Evolutionary conservation across 2,113 vertebrate species (phyloP).

Genomic region (Xiphorhynchus elegans): DNA sequence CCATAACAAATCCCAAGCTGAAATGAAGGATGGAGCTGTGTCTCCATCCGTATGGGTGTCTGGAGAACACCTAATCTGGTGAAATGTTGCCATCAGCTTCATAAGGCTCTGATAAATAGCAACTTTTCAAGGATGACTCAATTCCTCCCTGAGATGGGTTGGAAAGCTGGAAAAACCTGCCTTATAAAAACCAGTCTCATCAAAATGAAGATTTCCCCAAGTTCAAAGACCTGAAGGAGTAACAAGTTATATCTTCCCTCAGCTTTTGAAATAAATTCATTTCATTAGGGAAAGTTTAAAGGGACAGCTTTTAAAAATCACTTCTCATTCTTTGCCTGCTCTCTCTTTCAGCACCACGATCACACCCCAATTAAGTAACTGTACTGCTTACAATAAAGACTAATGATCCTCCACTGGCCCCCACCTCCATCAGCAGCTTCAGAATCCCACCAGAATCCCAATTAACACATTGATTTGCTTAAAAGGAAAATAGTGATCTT

Average conservation of each 20-base stretch:
- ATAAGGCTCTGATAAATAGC: not conserved
- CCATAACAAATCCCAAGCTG: not conserved
- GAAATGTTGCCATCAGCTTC: not conserved
- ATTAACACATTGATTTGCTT: conserved; percentile 69
- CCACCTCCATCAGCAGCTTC: conserved; percentile 54
- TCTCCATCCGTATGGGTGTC: not conserved
- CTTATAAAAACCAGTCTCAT: not conserved
- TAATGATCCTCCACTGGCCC: conserved; percentile 43
- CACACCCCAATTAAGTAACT: conserved; percentile 47
- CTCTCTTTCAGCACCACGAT: conserved; percentile 14
- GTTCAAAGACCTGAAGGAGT: conserved; percentile 5
- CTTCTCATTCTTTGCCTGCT: conserved; percentile 5
- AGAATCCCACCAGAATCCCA: conserved; percentile 63
- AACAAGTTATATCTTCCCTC: conserved; percentile 6
- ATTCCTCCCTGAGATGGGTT: not conserved
- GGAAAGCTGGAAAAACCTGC: conserved; percentile 43
- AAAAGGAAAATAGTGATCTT: conserved; percentile 63
- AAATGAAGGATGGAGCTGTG: not conserved
- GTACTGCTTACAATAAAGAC: conserved; percentile 37
- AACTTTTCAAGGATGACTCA: conserved; percentile 31
- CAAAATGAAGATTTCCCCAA: not conserved
- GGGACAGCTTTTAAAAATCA: conserved; percentile 39
- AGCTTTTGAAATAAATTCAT: not conserved
- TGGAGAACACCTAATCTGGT: not conserved
- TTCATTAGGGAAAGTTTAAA: conserved; percentile 33